Evolutionary conservation across 2,888 invertebrate genomes (phyloP).

Genomic region (Saturnia pavonia): DNA sequence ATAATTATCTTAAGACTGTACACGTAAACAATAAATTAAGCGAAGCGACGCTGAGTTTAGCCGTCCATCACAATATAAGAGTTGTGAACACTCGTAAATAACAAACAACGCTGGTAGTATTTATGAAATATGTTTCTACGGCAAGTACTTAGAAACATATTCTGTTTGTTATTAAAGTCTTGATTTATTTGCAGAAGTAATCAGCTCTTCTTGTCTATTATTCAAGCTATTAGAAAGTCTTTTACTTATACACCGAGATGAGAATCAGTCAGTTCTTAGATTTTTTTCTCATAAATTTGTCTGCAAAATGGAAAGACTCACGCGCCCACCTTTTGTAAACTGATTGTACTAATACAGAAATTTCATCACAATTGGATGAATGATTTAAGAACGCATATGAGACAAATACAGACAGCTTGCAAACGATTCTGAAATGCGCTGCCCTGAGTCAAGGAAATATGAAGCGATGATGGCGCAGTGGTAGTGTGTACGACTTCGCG

Average conservation of each 20-base stretch:
- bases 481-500: too few relatives aligned
- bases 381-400: too few relatives aligned
- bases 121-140: constrained; percentile 46
- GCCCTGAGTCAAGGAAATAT: too few relatives aligned
- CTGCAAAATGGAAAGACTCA: too few relatives aligned
- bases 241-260: neutral
- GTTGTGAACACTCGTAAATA: constrained; percentile 50
- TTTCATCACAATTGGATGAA: too few relatives aligned
- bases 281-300: too few relatives aligned
- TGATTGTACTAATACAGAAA: too few relatives aligned
- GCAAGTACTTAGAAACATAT: neutral
- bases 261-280: neutral
- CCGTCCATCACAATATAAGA: constrained; percentile 47
- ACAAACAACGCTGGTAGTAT: constrained; percentile 43
- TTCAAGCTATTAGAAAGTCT: neutral
- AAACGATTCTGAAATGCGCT: too few relatives aligned
- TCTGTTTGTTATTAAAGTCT: neutral
- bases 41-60: constrained; percentile 35
- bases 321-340: too few relatives aligned
- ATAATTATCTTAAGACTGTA: constrained; percentile 10
- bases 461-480: too few relatives aligned
- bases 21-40: constrained; percentile 22
- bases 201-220: neutral
- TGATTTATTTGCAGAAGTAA: constrained; percentile 7
- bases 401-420: too few relatives aligned